Evolutionary conservation across 2,797 vertebrate species (phyloP).

Genomic region (Graptemys geographica): DNA sequence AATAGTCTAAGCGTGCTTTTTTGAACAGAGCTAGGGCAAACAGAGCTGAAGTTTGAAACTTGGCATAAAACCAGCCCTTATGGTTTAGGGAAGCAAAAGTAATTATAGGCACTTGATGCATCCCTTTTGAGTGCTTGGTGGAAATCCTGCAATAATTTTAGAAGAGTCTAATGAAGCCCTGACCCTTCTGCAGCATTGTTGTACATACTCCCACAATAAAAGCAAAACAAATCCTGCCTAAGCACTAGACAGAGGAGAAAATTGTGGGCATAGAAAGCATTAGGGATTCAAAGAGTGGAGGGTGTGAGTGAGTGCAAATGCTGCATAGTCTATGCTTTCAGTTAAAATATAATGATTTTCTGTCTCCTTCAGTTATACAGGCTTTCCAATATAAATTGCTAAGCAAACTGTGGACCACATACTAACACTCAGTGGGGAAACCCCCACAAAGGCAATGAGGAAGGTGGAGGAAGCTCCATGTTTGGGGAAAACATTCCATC

Average conservation of each 20-base stretch:
- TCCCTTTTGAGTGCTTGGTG: neutral
- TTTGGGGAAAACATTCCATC: neutral
- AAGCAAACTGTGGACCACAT: neutral
- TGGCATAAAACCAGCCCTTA: neutral
- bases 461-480: neutral
- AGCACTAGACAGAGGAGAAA: neutral
- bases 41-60: conserved; percentile 1
- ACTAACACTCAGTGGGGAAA: neutral
- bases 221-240: neutral
- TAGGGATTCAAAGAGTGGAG: neutral
- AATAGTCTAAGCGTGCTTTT: neutral
- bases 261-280: neutral
- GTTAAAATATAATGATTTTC: neutral
- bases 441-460: neutral
- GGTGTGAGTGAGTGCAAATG: neutral
- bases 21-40: neutral
- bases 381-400: neutral
- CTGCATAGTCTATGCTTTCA: neutral
- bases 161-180: neutral
- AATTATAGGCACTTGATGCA: accelerated
- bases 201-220: neutral
- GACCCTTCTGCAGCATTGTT: neutral
- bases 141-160: neutral
- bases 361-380: neutral
- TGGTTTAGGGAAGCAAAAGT: neutral